phyloP scores from a whole-genome alignment of 2,797 vertebrate species.

The Cercopithecus neglectus region DNA sequence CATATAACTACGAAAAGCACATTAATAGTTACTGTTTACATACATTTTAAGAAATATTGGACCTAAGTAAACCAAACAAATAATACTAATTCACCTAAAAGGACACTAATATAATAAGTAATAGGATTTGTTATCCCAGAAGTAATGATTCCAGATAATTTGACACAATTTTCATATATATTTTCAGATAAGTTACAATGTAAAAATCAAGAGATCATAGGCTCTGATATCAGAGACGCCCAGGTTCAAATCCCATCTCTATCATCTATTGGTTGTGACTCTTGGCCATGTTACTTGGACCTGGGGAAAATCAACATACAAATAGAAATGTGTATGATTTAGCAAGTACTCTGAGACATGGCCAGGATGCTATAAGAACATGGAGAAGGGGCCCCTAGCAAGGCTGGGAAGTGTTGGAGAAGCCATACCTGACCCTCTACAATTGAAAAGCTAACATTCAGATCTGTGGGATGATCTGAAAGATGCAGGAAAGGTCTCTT shows the following conservation, averaged over 20 bases:
- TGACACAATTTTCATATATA: background rate
- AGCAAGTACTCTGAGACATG: background rate
- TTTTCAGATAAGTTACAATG: background rate
- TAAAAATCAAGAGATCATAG: background rate
- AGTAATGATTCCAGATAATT: background rate
- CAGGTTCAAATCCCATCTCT: background rate
- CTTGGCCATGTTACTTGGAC: background rate
- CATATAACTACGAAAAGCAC: background rate
- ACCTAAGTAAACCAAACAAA: background rate
- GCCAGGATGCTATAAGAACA: background rate
- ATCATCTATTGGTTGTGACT: background rate
- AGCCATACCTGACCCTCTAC: background rate
- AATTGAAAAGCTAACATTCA: background rate
- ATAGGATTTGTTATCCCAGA: background rate
- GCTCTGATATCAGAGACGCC: background rate
- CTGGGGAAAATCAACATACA: background rate
- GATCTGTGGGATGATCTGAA: background rate
- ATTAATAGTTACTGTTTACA: background rate
- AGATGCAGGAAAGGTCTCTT: background rate
- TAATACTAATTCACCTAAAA: background rate
- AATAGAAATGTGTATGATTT: background rate
- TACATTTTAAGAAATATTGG: slow-evolving; percentile 13
- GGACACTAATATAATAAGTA: background rate
- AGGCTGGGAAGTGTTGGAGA: background rate
- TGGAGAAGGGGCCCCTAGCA: background rate